Evolutionary conservation across 2,113 vertebrate genomes (phyloP), one percentile per base, ranked within the genome.

Genomic region (Clarias batrachus): DNA sequence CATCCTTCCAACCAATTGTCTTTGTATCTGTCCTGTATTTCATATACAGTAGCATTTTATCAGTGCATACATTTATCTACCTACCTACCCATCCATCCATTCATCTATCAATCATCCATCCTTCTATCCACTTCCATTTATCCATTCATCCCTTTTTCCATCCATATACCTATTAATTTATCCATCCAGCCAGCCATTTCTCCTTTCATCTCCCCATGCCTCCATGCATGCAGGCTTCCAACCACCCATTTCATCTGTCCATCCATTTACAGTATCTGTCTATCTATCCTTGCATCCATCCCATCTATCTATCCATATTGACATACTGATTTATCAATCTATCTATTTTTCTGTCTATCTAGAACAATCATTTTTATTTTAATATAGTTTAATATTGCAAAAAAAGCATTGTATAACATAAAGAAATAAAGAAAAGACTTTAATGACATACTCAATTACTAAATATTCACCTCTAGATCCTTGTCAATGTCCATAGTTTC

Each of bases 381-480:
- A 41, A 41, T 21, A 33, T 70, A 13, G 33, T 37, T 71, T 37
- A 37, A 30, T 68, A 30, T 68, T 16, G 2, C 27, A 68, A 30
- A 4, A 4, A 68, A 33, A 16, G 33, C 33, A 48, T 48, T 48
- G 48, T 48, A 48, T 5, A 48, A 8, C 48, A 48, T 48, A 17
- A 33, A 68, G 33, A 33, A 30, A 41, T n/a, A 4, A n/a, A 57
- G 19, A 76, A 52, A 5, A 16, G 54, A 79, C 3, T 27, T 77
- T 2, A 27, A 19, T 56, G 2, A 27, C 48, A 14, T 41, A n/a
- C 9, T 23, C 21, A 73, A 11, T 56, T 4, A 71, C 27, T 56
- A 13, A 84, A 19, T 16, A 41, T n/a, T 60, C 88, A 96, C 96
- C 96, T 96, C 93, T 30, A 96, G 89, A 54, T 96, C 96, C 86